Percentiles rank a stretch among this genome's conserved stretches.
phyloP scores from a whole-genome alignment of 1,140 invertebrate genomes.

The Samia ricini region DNA sequence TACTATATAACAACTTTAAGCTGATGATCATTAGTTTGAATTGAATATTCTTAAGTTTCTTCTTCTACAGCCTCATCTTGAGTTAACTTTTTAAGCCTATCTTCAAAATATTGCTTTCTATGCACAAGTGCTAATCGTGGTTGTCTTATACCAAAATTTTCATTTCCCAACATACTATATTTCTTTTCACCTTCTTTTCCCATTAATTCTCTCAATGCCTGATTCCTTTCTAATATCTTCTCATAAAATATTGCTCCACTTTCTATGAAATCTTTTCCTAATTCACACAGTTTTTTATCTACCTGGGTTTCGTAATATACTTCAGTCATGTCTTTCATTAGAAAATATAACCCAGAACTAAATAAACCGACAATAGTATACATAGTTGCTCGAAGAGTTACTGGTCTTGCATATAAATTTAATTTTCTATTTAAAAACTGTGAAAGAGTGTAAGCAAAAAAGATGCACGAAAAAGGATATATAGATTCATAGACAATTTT shows the following conservation, averaged over 20 bases:
- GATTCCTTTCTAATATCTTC: slow-evolving; percentile 85
- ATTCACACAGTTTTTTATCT: slow-evolving; percentile 79
- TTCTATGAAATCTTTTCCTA: slow-evolving; percentile 81
- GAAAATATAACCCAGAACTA: slow-evolving; percentile 79
- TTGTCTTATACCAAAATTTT: slow-evolving; percentile 80
- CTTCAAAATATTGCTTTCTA: slow-evolving; percentile 82
- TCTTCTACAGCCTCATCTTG: neutral
- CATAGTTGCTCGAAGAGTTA: slow-evolving; percentile 70
- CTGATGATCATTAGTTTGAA: too few species aligned
- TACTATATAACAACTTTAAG: too few species aligned
- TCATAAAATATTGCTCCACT: slow-evolving; percentile 87
- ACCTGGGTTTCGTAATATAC: slow-evolving; percentile 79
- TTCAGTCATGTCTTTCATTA: slow-evolving; percentile 81
- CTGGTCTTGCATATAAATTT: slow-evolving; percentile 78
- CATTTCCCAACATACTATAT: slow-evolving; percentile 84
- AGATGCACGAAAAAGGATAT: slow-evolving; percentile 67
- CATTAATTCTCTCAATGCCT: slow-evolving; percentile 82
- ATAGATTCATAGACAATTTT: slow-evolving; percentile 77
- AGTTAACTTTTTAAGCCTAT: slow-evolving; percentile 41
- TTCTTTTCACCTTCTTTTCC: slow-evolving; percentile 77
- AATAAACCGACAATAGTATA: slow-evolving; percentile 80
- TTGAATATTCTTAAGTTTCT: neutral
- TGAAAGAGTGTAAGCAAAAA: slow-evolving; percentile 74
- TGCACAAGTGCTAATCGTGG: slow-evolving; percentile 80
- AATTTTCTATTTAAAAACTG: slow-evolving; percentile 75